Evolutionary conservation across 2,797 vertebrate species (phyloP).

Genomic region (Phylloscopus collybita): DNA sequence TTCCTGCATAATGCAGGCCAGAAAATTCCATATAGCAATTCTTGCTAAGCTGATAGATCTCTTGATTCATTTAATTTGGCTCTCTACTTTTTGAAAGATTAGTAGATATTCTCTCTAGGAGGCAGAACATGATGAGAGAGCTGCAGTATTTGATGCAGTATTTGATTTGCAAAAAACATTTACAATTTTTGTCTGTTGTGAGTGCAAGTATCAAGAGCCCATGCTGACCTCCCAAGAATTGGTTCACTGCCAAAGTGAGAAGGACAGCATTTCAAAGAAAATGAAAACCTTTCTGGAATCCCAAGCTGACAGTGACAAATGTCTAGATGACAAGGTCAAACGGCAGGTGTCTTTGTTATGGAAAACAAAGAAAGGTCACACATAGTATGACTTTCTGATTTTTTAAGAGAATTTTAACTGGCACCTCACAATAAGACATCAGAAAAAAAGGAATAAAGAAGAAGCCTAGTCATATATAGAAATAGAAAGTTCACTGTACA

Average conservation of each 20-base stretch:
- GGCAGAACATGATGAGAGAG: not conserved
- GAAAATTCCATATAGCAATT: not conserved
- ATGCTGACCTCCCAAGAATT: not conserved
- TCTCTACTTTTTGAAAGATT: not conserved
- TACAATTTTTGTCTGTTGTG: not conserved
- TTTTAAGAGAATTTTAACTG: slow-evolving; percentile 20
- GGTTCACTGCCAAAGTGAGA: not conserved
- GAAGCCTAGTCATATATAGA: not conserved
- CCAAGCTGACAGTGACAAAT: not conserved
- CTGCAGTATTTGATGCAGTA: not conserved
- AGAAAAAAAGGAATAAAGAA: not conserved
- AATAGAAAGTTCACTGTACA: not conserved
- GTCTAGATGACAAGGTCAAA: slow-evolving; percentile 25
- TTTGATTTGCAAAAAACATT: slow-evolving; percentile 17
- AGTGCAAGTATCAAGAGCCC: not conserved
- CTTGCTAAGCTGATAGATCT: not conserved
- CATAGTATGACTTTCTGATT: not conserved
- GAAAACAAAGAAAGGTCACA: slow-evolving; percentile 29
- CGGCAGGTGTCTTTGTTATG: not conserved
- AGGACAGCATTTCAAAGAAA: slow-evolving; percentile 6
- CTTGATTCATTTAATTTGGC: not conserved
- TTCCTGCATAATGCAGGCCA: not conserved
- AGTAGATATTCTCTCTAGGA: not conserved
- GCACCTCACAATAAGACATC: not conserved
- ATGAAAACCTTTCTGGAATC: not conserved